A percentile compares a stretch with the other conserved stretches of the same genome.
These are phyloP conservation scores for Tyria jacobaeae DNA, from an alignment of 2,888 invertebrate genomes.

Conservation along the genomic window DNA sequence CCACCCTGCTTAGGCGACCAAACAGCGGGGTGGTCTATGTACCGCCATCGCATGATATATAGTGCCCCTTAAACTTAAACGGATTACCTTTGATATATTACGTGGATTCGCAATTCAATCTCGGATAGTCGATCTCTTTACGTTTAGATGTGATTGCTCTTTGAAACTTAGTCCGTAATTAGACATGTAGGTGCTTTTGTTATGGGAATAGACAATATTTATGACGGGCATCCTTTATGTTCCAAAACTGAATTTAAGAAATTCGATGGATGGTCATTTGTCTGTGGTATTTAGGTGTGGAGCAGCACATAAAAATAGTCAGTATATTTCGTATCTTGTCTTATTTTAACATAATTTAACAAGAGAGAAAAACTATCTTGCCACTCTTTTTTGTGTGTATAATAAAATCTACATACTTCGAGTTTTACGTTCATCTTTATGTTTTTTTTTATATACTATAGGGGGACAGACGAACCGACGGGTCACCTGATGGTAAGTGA, in stretches of 20 bases:
- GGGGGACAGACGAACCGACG: too few species aligned
- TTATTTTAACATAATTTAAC: too few species aligned
- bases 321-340: neutral
- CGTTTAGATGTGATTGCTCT: conserved; percentile 76
- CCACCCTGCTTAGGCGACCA: conserved; percentile 84
- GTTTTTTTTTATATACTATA: too few species aligned
- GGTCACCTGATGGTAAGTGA: too few species aligned
- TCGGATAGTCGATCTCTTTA: conserved; percentile 77
- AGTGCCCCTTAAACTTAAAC: conserved; percentile 85
- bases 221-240: neutral
- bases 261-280: neutral
- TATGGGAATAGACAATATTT: conserved; percentile 13
- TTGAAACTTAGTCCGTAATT: conserved; percentile 69
- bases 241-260: conserved; percentile 3
- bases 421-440: too few species aligned
- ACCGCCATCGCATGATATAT: conserved; percentile 81
- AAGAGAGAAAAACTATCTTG: too few species aligned
- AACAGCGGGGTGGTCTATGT: conserved; percentile 77
- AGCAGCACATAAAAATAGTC: neutral
- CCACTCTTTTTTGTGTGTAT: too few species aligned
- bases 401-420: too few species aligned
- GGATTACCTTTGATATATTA: conserved; percentile 87
- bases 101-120: conserved; percentile 83
- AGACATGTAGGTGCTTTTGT: conserved; percentile 38
- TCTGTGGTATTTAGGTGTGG: neutral